Evolutionary conservation across 2,113 vertebrate genomes (phyloP).

Genomic region (Podilymbus podiceps): DNA sequence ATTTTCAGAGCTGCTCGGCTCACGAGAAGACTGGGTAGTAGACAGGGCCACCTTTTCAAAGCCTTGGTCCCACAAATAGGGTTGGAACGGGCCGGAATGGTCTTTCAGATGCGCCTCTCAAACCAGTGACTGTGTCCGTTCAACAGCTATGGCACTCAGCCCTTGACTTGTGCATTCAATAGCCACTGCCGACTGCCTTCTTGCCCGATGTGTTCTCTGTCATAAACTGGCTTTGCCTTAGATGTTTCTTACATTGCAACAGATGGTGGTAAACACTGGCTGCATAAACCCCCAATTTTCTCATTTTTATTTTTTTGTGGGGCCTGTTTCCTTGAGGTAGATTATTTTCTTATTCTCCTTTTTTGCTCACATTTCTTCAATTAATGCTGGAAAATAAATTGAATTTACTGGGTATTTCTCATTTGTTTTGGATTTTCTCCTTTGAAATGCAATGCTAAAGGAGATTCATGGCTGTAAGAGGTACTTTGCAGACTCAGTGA

Average conservation of each 20-base stretch:
- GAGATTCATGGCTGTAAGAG: conserved; percentile 20
- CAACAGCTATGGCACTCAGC: neutral
- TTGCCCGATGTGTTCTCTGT: neutral
- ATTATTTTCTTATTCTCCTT: neutral
- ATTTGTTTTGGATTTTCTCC: neutral
- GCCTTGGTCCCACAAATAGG: rapidly evolving
- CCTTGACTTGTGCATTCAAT: neutral
- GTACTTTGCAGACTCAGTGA: neutral
- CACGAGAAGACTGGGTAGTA: rapidly evolving
- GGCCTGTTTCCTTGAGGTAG: neutral
- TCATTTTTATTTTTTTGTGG: neutral
- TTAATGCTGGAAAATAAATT: neutral
- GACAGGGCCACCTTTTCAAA: neutral
- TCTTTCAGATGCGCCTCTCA: neutral
- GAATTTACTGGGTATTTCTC: neutral
- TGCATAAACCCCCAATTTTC: neutral
- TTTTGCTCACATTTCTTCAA: neutral
- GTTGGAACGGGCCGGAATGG: neutral
- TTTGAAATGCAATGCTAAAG: neutral
- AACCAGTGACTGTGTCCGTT: neutral
- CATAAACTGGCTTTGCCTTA: neutral
- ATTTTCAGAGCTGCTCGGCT: neutral
- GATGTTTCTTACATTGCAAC: neutral
- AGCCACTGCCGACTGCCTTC: neutral
- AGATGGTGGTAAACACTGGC: neutral